These are phyloP conservation scores for Ramphastos sulfuratus DNA, from an alignment of 2,113 vertebrate genomes.

Conservation along the genomic window DNA sequence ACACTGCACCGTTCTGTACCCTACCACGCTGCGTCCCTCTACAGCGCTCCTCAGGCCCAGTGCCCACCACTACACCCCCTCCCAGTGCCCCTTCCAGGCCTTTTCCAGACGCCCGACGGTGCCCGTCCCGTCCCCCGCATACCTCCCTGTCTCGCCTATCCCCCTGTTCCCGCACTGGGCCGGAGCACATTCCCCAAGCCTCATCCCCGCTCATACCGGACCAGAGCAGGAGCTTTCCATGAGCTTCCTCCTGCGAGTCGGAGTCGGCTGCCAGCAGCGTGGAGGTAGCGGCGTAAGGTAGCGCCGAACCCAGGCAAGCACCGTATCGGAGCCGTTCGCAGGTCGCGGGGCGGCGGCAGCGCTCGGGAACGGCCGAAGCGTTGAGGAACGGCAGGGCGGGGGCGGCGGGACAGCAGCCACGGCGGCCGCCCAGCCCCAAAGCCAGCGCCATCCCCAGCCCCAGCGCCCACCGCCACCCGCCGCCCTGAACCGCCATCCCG, in stretches of 20 bases:
- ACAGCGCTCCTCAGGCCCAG: not conserved
- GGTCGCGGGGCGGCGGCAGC: constrained; percentile 83
- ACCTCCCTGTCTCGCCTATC: no score
- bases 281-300: constrained; percentile 91
- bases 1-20: not conserved
- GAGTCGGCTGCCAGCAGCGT: constrained; percentile 89
- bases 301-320: constrained; percentile 87
- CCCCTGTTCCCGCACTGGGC: not conserved
- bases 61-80: not conserved
- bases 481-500: not conserved
- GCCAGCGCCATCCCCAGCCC: not conserved
- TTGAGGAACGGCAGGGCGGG: not conserved
- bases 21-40: no score
- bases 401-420: constrained; percentile 33
- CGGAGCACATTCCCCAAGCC: not conserved
- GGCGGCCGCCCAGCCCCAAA: constrained; percentile 73
- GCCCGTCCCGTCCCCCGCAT: not conserved
- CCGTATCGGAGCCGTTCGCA: constrained; percentile 87
- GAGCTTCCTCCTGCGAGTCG: constrained; percentile 86
- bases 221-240: constrained; percentile 90
- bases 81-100: not conserved
- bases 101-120: not conserved
- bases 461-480: constrained; percentile 5
- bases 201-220: constrained; percentile 80
- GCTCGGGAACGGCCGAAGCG: constrained; percentile 74